Evolutionary conservation across 2,888 invertebrate species (phyloP), one percentile per base, ranked within the genome.

Genomic region (Drosophila histrio): DNA sequence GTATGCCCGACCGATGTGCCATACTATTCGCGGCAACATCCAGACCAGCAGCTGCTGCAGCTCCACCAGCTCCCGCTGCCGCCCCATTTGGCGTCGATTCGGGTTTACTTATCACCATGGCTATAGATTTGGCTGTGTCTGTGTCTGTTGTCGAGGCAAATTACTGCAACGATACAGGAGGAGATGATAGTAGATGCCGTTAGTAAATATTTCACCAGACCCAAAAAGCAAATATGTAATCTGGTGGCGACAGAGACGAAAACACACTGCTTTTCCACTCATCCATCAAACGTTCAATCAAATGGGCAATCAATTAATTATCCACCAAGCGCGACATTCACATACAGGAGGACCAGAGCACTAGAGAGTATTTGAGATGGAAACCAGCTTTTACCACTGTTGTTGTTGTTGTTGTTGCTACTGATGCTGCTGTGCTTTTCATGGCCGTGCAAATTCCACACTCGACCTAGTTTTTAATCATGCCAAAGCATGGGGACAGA

Each of bases 31-130:
- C 64, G 5, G 68, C 62, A 21, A 63, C 73, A 58, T 87, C 82
- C 28, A 79, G 21, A n/a, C 52, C 62, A 49, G 65, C 68, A 47
- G 67, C 76, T 43, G 79, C 66, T 54, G 74, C 68, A 43, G 74
- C 68, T 44, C 75, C 78, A 49, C 72, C 72, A 49, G 77, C 75
- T 36, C 85, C 64, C 13, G 46, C 60, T 11, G 77, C 24, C 13
- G 58, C 67, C 17, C 87, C 81, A 66, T 84, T 84, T 46, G 85
- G 68, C 57, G 82, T 78, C 50, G 89, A 73, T 50, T 90, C 90
- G 63, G 93, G 91, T 91, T 96, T 96, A 89, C 96, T 96, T 91
- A 97, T 96, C 91, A 97, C 97, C 97, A 97, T 97, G 93, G 94
- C 43, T 50, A 19, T 46, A 34, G 41, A 34, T 65, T 44, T 52